Conservation (phyloP, 2,888 invertebrate species). For the Apantesis nais region DNA sequence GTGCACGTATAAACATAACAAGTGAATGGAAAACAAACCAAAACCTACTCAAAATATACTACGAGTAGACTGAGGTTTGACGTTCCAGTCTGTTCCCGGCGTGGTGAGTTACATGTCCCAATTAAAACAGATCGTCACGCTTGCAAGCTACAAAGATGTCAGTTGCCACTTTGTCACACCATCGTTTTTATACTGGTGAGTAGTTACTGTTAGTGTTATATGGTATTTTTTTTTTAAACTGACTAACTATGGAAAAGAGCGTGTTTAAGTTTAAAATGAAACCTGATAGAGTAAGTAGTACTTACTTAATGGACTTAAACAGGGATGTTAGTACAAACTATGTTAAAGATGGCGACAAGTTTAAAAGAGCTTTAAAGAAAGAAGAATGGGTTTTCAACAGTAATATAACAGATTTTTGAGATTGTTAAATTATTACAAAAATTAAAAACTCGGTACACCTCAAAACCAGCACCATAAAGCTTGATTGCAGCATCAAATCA, state of each 20-base stretch:
- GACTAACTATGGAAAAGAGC: not conserved
- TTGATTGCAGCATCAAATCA: too few relatives aligned
- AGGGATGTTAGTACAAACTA: not conserved
- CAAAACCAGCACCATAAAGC: too few relatives aligned
- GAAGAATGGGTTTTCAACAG: not conserved
- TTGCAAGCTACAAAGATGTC: constrained; percentile 14
- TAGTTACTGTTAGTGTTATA: not conserved
- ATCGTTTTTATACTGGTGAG: constrained; percentile 7
- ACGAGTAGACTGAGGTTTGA: constrained; percentile 9
- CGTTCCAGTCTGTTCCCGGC: constrained; percentile 2
- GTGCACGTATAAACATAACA: not conserved
- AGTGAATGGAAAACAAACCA: constrained; percentile 4
- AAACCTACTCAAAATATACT: constrained; percentile 9
- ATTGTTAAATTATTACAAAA: not conserved
- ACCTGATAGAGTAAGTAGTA: not conserved
- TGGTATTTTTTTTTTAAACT: not conserved
- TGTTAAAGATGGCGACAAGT: not conserved
- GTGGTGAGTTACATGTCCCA: constrained; percentile 16
- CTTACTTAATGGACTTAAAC: not conserved
- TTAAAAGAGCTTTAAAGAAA: not conserved
- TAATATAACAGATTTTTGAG: not conserved
- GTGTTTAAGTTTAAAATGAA: not conserved
- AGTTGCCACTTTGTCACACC: constrained; percentile 10
- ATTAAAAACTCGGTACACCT: too few relatives aligned
- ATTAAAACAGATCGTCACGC: constrained; percentile 21